Conservation (phyloP, 2,888 invertebrate genomes). For the Nesidiocoris tenuis region DNA sequence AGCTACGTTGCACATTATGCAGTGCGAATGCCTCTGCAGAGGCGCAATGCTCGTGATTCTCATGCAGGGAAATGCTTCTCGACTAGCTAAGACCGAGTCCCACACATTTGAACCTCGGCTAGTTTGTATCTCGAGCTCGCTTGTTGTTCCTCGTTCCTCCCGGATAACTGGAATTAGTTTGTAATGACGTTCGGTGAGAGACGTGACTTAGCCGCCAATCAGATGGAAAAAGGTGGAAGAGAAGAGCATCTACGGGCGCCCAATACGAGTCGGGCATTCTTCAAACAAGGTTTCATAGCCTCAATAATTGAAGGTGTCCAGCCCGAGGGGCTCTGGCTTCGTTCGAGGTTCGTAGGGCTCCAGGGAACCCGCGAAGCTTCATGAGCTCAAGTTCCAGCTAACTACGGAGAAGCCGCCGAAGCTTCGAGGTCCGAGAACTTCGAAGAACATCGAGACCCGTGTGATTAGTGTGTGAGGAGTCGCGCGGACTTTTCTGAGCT, state of each 20-base stretch:
- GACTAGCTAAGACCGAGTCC: no score
- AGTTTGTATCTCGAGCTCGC: not conserved
- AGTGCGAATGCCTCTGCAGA: no score
- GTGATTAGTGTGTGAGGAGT: not conserved
- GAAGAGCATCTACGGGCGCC: not conserved
- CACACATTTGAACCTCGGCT: not conserved
- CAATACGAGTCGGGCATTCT: conserved; percentile 39
- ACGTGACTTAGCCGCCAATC: conserved; percentile 40
- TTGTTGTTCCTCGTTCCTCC: conserved; percentile 1
- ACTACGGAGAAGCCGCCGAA: not conserved
- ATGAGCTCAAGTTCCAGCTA: not conserved
- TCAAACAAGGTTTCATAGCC: conserved; percentile 40
- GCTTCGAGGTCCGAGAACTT: not conserved
- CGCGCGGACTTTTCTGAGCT: not conserved
- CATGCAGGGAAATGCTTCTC: not conserved
- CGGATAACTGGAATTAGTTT: conserved; percentile 40
- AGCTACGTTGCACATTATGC: no score
- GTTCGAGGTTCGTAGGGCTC: not conserved
- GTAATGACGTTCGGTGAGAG: conserved; percentile 22
- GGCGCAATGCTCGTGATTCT: no score
- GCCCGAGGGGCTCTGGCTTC: not conserved
- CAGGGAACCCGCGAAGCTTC: not conserved
- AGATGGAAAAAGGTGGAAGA: conserved; percentile 20
- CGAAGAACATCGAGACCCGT: no score
- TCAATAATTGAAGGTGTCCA: conserved; percentile 39